Evolutionary conservation across 1,140 invertebrate species (phyloP), one percentile per base, ranked within the genome.

Genomic region (Drosophila nannoptera): DNA sequence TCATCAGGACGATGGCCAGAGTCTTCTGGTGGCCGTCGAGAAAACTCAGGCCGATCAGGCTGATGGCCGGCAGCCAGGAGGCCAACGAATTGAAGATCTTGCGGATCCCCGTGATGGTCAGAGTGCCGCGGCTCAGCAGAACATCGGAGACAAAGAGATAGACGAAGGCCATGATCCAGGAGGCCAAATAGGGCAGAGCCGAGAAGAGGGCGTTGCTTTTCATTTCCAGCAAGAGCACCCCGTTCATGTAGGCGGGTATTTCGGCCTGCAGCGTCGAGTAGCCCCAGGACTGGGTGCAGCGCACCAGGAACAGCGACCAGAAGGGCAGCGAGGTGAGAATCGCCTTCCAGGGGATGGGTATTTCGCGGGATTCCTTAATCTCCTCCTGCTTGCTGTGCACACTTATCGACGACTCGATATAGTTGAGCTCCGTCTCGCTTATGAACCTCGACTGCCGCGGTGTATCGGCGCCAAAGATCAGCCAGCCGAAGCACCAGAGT

Each of bases 211-310:
- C 95, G 82, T 94, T 94, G 8, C 92, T 89, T 89, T 94, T 92
- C 29, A 98, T 94, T 53, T 98, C 91, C 73, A 95, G 95, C 52
- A 93, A 90, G 0, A 99, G 91, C 0, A 98, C 93, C 52, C 93
- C 92, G 16, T 93, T 93, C 92, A 99, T 94, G 82, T 97, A 99
- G 0, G 93, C 94, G 0, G 98, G 97, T 82, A 99, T 94, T 90
- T 97, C 94, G 0, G 96, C 97, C 48, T 98, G 91, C 35, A 99
- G 91, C 4, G 95, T 98, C 91, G 97, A 98, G 83, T 96, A 97
- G 1, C 96, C 97, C 97, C 97, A 99, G 81, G 96, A 96, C 82
- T 97, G 95, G 0, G 95, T 94, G 86, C 95, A 95, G 80, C 98
- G 96, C 0, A 92, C 93, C 0, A 97, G 88, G 32, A 96, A 92